Conservation (phyloP, 2,113 vertebrate genomes). For the Toxotes jaculatrix region DNA sequence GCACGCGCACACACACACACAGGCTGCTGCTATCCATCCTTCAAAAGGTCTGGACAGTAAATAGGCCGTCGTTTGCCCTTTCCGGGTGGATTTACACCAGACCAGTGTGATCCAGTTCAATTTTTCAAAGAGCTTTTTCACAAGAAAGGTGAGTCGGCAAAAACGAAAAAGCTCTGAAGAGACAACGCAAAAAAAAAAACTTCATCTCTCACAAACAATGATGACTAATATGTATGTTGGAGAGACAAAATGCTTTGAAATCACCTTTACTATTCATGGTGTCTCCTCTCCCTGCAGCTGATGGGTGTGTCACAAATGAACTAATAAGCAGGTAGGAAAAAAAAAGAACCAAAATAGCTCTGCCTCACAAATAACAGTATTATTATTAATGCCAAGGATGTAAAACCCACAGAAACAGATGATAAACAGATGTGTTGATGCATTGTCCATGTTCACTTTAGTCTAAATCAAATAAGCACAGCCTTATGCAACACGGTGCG, state of each 20-base stretch:
- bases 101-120: conserved; percentile 43
- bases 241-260: conserved; percentile 10
- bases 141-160: conserved; percentile 23
- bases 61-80: conserved; percentile 45
- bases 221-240: background rate
- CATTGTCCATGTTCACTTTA: background rate
- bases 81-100: conserved; percentile 28
- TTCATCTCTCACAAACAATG: fast-evolving
- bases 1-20: conserved; percentile 16
- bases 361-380: background rate
- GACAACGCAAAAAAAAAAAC: background rate
- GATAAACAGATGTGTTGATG: background rate
- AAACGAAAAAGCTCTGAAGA: conserved; percentile 41
- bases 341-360: background rate
- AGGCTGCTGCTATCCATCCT: conserved; percentile 10
- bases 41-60: conserved; percentile 44
- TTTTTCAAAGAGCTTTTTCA: conserved; percentile 28
- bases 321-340: background rate
- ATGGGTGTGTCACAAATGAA: background rate
- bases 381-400: background rate
- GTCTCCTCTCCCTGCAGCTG: background rate
- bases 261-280: background rate
- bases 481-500: conserved; percentile 30
- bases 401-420: background rate
- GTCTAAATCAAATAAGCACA: background rate